Evolutionary conservation across 2,888 invertebrate genomes (phyloP), one percentile per base, ranked within the genome.

Genomic region (Amblyjoppa fuscipennis): DNA sequence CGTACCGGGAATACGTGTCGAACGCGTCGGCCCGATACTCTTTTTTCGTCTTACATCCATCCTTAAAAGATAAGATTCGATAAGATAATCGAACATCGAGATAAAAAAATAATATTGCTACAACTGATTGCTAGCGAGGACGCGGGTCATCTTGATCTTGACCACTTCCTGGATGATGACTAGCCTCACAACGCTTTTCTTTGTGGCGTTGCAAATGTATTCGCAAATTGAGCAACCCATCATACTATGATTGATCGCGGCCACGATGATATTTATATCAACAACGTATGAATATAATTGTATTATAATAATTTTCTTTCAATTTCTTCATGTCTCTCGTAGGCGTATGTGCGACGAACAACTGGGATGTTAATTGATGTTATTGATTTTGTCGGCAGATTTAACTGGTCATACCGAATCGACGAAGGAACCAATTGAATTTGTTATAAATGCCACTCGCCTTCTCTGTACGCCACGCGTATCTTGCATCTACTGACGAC

Each of bases 401-500:
- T 79, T 76, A 45, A 49, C 34, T 49, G 74, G 51, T 74, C 77
- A 77, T 74, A 68, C 80, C 74, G 25, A 69, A 45, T 41, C 74
- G 38, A 66, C 77, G 64, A 81, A 86, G 49, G 83, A 41, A 70
- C 56, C 34, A 59, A 74, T 59, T 13, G 41, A 49, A 66, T 56
- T 80, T 78, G 61, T 74, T 74, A 80, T 77, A 87, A 87, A 88
- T 88, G 88, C 87, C 87, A 85, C 77, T 83, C 71, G 81, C 87
- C 20, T 87, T 87, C 85, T 75, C 81, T 51, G 49, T 85, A 61
- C 86, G 83, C 45, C 86, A 86, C 83, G 86, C 86, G 75, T 86
- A 88, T 85, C 82, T 88, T 68, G 86, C 74, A 81, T 41, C 73
- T 38, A 56, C 76, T 75, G 71, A 85, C 53, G 41, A 76, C 75